Percentiles rank a stretch among this genome's conserved stretches.
Evolutionary conservation across 2,888 invertebrate genomes (phyloP).

Genomic region (Leptopterna dolabrata): DNA sequence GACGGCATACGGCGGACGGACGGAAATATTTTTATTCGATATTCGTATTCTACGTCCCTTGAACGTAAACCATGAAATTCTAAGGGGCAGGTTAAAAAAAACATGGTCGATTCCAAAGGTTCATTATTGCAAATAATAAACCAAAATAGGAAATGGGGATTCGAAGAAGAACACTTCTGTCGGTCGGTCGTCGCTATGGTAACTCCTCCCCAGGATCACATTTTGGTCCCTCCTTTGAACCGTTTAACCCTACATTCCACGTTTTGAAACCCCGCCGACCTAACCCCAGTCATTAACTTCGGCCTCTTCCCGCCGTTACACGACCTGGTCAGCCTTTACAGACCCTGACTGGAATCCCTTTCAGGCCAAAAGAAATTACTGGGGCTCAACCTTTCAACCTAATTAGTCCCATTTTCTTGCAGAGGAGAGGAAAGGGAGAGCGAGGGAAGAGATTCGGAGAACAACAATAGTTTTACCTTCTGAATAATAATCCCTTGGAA

Average conservation of each 20-base stretch:
- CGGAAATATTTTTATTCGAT: no score
- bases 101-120: no score
- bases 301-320: neutral
- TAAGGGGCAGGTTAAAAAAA: no score
- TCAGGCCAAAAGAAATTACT: neutral
- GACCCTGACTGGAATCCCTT: neutral
- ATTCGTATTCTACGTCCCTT: no score
- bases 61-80: no score
- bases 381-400: neutral
- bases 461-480: neutral
- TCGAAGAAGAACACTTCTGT: no score
- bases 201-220: neutral
- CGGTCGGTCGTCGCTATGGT: neutral
- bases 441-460: neutral
- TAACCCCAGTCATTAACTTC: neutral
- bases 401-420: constrained; percentile 11
- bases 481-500: neutral
- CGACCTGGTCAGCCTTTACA: constrained; percentile 3
- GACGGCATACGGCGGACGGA: no score
- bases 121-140: no score
- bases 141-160: no score
- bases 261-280: neutral
- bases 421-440: neutral
- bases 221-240: neutral
- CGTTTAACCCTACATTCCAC: neutral